Conservation (phyloP, 2,113 vertebrate genomes). For the Pollimyrus isidori region DNA sequence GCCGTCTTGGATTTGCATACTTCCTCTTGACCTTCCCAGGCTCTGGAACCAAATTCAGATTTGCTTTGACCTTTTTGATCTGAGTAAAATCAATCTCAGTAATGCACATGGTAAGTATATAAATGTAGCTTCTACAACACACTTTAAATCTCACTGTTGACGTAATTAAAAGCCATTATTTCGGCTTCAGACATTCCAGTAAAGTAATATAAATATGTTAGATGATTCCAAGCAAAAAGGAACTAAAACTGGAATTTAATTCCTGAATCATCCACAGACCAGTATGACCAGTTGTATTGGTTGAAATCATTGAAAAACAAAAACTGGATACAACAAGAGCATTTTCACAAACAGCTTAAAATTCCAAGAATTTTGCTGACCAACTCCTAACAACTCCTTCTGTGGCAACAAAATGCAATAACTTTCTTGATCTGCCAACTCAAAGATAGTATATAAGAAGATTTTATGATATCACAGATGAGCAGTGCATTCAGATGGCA, state of each 20-base stretch:
- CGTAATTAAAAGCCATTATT: background rate
- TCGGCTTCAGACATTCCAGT: background rate
- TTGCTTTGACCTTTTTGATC: background rate
- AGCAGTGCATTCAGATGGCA: background rate
- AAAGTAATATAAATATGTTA: background rate
- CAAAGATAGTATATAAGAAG: background rate
- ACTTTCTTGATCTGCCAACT: background rate
- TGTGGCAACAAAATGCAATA: background rate
- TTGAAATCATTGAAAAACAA: background rate
- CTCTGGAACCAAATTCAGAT: background rate
- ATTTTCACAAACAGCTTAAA: background rate
- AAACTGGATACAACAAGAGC: background rate
- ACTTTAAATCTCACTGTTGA: background rate
- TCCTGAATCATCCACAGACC: background rate
- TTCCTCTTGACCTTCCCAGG: conserved; percentile 6
- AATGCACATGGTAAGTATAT: background rate
- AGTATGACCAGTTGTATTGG: background rate
- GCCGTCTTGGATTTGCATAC: background rate
- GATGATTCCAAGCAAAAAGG: background rate
- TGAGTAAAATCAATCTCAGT: background rate
- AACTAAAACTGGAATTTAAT: background rate
- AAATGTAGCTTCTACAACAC: background rate
- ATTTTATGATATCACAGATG: background rate
- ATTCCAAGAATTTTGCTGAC: background rate
- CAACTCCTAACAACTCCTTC: background rate